Evolutionary conservation across 2,888 invertebrate genomes (phyloP), one percentile per base, ranked within the genome.

Genomic region (Sisyra terminalis): DNA sequence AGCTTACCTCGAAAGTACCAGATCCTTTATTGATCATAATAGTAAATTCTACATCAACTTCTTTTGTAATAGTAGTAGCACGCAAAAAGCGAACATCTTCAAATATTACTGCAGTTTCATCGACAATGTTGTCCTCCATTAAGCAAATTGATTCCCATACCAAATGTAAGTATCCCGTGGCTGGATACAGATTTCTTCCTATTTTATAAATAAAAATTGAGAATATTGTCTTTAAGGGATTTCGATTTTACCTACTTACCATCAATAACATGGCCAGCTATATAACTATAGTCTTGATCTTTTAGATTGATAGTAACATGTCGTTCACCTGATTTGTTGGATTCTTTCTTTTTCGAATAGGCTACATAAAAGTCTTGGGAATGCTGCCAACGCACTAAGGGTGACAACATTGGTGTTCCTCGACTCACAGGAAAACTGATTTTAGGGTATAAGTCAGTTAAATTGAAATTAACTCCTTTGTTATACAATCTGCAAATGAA

Each of bases 311-410:
- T 64, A 16, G 68, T 58, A 14, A 79, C 67, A 0, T 66, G 62
- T 37, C 78, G 65, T 50, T 82, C 81, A 1, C 79, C 77, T 29
- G 75, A 75, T 44, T 71, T n/a, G n/a, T n/a, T n/a, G n/a, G n/a
- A n/a, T n/a, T n/a, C n/a, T n/a, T 76, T 73, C 32, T 73, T 71
- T 49, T 70, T 72, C 55, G 76, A 81, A 37, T 73, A 71, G 1
- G 78, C 75, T 1, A 82, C 78, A 50, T 73, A 67, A 80, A 83
- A 83, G 46, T 80, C 75, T 46, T 77, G 75, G 13, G 72, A 69
- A 53, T 94, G 92, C 50, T 93, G 84, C 92, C 93, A 94, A 48
- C 74, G 74, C n/a, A 94, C 73, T 2, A 83, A 64, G 3, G 88
- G 80, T 0, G 86, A 73, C 36, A 93, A 67, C 75, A 84, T 84